phyloP scores from a whole-genome alignment of 2,797 vertebrate species.

The Sternarchorhynchus goeldii region DNA sequence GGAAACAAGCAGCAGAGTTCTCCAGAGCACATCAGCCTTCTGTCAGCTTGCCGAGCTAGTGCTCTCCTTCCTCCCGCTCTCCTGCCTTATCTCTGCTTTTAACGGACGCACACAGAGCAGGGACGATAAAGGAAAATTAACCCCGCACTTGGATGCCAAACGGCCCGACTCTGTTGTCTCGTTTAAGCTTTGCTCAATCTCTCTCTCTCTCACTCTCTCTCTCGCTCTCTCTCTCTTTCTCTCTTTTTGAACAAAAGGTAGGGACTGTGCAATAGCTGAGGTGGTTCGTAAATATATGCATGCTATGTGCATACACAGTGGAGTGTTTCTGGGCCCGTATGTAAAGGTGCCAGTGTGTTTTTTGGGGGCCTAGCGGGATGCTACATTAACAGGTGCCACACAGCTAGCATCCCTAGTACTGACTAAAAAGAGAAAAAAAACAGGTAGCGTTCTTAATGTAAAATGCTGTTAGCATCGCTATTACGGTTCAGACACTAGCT shows the following conservation, averaged over 20 bases:
- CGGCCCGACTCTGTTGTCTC: conserved; percentile 23
- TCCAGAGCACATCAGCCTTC: conserved; percentile 11
- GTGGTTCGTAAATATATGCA: conserved; percentile 22
- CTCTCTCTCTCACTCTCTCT: neutral
- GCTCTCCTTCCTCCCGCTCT: neutral
- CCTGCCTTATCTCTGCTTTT: conserved; percentile 31
- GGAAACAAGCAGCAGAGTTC: conserved; percentile 23
- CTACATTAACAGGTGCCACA: conserved; percentile 51
- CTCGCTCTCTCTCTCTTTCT: neutral
- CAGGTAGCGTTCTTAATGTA: conserved; percentile 19
- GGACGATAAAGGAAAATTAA: conserved; percentile 25
- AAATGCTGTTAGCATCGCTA: conserved; percentile 48
- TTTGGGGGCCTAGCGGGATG: conserved; percentile 30
- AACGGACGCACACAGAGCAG: conserved; percentile 25
- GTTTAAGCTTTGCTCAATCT: conserved; percentile 18
- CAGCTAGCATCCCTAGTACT: conserved; percentile 39
- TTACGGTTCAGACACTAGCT: conserved; percentile 41
- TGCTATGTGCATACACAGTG: neutral
- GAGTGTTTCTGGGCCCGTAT: neutral
- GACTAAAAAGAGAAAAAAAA: neutral
- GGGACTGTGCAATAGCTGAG: neutral
- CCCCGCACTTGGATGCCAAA: conserved; percentile 5
- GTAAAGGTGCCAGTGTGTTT: conserved; percentile 19
- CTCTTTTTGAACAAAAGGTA: neutral
- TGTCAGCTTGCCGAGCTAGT: neutral